Conservation (phyloP, 1,140 invertebrate genomes). For the Papilio polyxenes region DNA sequence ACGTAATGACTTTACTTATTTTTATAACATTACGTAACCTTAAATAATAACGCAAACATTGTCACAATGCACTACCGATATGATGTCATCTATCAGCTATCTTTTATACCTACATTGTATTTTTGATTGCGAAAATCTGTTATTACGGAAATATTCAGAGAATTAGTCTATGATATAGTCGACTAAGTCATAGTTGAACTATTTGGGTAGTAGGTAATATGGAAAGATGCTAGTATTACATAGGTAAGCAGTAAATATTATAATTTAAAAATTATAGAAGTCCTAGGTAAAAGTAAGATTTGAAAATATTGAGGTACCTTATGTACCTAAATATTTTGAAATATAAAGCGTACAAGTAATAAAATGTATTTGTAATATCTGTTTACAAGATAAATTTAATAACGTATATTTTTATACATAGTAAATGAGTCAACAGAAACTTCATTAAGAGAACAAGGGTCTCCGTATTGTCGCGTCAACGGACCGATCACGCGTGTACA, state of each 20-base stretch:
- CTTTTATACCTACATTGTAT: background rate
- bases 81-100: background rate
- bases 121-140: background rate
- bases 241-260: background rate
- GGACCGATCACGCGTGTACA: background rate
- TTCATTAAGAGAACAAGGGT: constrained; percentile 15
- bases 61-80: background rate
- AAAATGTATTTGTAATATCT: background rate
- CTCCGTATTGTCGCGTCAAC: constrained; percentile 33
- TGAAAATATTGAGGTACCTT: too few species aligned
- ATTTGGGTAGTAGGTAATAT: too few species aligned
- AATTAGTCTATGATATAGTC: background rate
- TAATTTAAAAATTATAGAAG: too few species aligned
- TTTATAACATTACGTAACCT: constrained; percentile 14
- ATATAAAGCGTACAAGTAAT: background rate
- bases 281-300: too few species aligned
- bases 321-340: too few species aligned
- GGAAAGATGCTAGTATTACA: background rate
- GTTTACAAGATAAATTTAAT: background rate
- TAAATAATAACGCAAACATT: background rate
- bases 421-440: constrained; percentile 22
- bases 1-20: background rate
- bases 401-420: background rate
- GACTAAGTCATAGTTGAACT: background rate
- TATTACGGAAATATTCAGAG: background rate